Evolutionary conservation across 1,140 invertebrate genomes (phyloP).

Genomic region (Teleopsis dalmanni): DNA sequence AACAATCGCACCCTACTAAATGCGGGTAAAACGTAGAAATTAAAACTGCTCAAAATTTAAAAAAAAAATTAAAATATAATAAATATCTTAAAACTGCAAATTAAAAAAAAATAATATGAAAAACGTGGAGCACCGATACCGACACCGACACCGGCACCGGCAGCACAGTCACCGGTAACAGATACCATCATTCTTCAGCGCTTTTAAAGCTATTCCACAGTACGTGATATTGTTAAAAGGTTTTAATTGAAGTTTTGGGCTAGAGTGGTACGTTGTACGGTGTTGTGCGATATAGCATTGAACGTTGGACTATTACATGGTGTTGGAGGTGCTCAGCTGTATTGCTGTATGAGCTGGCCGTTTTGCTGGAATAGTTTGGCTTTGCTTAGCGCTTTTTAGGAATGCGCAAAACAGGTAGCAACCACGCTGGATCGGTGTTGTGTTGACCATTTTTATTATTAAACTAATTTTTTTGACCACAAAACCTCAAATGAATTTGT

Average conservation of each 20-base stretch:
- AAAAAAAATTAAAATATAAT: too few relatives aligned
- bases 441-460: slow-evolving; percentile 43
- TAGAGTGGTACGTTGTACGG: neutral
- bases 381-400: neutral
- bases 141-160: too few relatives aligned
- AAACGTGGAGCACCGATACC: too few relatives aligned
- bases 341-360: neutral
- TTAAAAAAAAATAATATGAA: too few relatives aligned
- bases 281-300: neutral
- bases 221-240: slow-evolving; percentile 44
- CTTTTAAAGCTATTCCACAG: slow-evolving; percentile 23
- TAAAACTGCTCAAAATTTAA: too few relatives aligned
- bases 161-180: too few relatives aligned
- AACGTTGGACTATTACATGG: neutral
- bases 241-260: slow-evolving; percentile 41
- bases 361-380: neutral
- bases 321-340: neutral
- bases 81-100: too few relatives aligned
- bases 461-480: slow-evolving; percentile 36
- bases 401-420: slow-evolving; percentile 39
- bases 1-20: too few relatives aligned
- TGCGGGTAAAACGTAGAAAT: too few relatives aligned
- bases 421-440: neutral
- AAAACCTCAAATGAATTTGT: slow-evolving; percentile 1
- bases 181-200: too few relatives aligned